Percentiles rank a stretch among this genome's conserved stretches.
These are phyloP conservation scores for Piscicola geometra DNA, from an alignment of 2,888 invertebrate genomes.

Conservation along the genomic window DNA sequence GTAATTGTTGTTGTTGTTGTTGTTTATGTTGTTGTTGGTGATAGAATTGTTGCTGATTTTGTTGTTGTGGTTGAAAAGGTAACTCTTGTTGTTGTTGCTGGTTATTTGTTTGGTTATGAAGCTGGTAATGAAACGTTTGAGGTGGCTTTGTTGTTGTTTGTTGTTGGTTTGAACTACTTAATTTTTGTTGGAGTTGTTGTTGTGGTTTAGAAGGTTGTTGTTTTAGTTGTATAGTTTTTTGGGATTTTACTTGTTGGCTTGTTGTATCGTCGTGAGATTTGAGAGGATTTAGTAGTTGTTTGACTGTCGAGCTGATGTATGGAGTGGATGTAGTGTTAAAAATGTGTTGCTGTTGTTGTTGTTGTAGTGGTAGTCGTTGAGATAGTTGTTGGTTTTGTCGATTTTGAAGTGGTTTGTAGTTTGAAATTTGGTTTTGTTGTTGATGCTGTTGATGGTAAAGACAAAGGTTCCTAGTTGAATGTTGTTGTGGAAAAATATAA, in stretches of 20 bases:
- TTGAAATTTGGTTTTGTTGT: too few relatives aligned
- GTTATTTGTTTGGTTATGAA: too few relatives aligned
- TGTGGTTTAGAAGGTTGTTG: too few relatives aligned
- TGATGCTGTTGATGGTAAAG: too few relatives aligned
- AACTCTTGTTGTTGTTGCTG: too few relatives aligned
- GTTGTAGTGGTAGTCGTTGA: neutral
- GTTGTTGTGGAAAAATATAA: too few relatives aligned
- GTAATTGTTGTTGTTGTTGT: neutral
- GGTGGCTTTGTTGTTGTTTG: neutral
- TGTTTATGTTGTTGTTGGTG: too few relatives aligned
- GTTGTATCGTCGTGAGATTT: neutral
- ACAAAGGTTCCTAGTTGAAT: too few relatives aligned
- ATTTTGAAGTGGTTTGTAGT: too few relatives aligned
- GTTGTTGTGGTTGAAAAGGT: neutral
- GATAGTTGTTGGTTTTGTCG: neutral
- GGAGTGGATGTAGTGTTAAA: neutral
- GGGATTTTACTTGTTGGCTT: too few relatives aligned
- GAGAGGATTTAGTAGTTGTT: neutral
- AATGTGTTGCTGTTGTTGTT: neutral
- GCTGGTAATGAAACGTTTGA: too few relatives aligned
- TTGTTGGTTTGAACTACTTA: neutral
- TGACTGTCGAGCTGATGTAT: conserved; percentile 13
- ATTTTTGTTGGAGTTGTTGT: neutral
- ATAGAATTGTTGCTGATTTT: neutral
- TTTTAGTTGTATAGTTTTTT: neutral